A percentile compares a stretch with the other conserved stretches of the same genome.
Conservation (phyloP, 64 coral and sea anemone genomes). For the Montipora sp. region DNA sequence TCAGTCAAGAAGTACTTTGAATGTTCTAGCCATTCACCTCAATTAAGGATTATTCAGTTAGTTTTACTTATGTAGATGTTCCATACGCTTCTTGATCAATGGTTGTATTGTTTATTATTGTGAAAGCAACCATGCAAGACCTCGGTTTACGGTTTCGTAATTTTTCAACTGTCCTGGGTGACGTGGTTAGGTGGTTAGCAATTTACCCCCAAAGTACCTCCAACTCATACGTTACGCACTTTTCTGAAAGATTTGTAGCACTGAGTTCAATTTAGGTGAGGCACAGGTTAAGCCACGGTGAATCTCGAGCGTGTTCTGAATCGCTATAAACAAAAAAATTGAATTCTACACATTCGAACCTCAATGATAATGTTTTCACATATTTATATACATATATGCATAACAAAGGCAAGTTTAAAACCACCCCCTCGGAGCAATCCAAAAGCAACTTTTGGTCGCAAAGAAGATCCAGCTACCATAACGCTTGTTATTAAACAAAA, state of each 20-base stretch:
- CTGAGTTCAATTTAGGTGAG: background rate
- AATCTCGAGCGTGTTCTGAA: background rate
- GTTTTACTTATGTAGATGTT: background rate
- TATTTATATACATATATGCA: slow-evolving; percentile 35
- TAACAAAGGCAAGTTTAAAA: slow-evolving; percentile 52
- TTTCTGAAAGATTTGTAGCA: background rate
- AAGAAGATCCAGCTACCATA: background rate
- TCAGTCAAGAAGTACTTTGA: too few relatives aligned
- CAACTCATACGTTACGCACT: background rate
- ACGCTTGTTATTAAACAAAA: background rate
- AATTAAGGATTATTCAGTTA: background rate
- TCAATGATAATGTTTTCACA: background rate
- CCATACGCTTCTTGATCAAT: background rate
- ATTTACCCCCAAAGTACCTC: too few relatives aligned
- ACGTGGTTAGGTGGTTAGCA: background rate
- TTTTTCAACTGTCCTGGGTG: background rate
- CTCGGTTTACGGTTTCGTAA: background rate
- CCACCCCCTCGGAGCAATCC: background rate
- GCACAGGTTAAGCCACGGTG: background rate
- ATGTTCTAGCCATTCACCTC: background rate
- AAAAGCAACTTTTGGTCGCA: background rate
- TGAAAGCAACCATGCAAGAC: background rate
- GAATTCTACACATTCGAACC: too few relatives aligned
- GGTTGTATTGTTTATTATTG: background rate
- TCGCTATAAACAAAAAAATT: too few relatives aligned